Percentiles rank a stretch among this genome's conserved stretches.
These are phyloP conservation scores for Australoheros scitulus DNA, from an alignment of 2,113 vertebrate species.

Conservation along the genomic window DNA sequence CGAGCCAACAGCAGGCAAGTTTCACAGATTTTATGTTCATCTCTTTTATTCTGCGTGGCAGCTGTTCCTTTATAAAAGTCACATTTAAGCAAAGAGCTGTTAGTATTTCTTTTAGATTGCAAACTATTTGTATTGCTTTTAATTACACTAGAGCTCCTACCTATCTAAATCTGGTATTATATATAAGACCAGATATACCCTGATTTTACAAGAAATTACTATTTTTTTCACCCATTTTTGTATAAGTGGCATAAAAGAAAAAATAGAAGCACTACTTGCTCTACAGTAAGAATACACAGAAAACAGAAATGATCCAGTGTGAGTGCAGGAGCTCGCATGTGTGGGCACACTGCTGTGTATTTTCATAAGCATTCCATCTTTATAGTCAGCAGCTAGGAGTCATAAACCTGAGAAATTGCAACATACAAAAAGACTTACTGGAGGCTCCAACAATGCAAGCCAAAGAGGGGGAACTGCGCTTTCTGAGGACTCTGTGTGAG, in stretches of 20 bases:
- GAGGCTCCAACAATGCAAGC: neutral
- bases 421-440: neutral
- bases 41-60: neutral
- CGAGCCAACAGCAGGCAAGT: constrained; percentile 73
- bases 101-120: neutral
- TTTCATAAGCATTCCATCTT: constrained; percentile 43
- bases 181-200: neutral
- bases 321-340: neutral
- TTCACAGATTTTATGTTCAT: neutral
- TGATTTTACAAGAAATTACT: neutral
- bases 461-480: neutral
- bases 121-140: neutral
- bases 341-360: neutral
- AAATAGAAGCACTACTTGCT: neutral
- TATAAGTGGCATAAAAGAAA: neutral
- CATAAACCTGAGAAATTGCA: constrained; percentile 52
- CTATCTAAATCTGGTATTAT: neutral
- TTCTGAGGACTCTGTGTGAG: neutral
- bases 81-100: neutral
- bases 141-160: neutral
- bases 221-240: neutral
- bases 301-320: neutral
- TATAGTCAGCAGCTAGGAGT: constrained; percentile 24
- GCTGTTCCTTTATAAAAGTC: neutral
- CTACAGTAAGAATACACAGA: neutral